Percentiles rank a stretch among this genome's conserved stretches.
phyloP scores from a whole-genome alignment of 2,888 invertebrate species.

The Diploptera punctata region DNA sequence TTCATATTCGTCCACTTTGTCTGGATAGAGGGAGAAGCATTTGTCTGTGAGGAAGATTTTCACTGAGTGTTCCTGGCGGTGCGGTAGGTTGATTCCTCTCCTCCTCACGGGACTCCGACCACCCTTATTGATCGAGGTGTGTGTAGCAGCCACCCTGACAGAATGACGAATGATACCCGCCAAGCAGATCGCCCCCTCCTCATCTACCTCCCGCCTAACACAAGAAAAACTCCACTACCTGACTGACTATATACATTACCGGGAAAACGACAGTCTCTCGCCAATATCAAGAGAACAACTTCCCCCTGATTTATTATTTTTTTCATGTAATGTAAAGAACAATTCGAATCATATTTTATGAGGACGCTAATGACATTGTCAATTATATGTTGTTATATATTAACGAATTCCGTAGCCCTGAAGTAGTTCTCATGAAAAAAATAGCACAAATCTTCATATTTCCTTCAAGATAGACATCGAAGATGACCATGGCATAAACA shows the following conservation, averaged over 20 bases:
- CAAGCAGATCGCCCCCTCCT: conserved; percentile 24
- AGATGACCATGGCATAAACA: too few species aligned
- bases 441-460: too few species aligned
- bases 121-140: conserved; percentile 28
- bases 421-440: too few species aligned
- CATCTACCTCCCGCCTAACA: not conserved
- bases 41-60: conserved; percentile 6
- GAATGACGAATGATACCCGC: conserved; percentile 29
- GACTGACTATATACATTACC: not conserved
- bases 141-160: conserved; percentile 28
- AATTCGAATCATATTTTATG: too few species aligned
- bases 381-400: too few species aligned
- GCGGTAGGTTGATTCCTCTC: conserved; percentile 4
- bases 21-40: not conserved
- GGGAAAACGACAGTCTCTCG: too few species aligned
- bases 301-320: too few species aligned
- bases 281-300: too few species aligned
- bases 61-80: not conserved
- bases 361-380: too few species aligned
- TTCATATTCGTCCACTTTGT: not conserved
- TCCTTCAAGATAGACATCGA: too few species aligned
- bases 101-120: conserved; percentile 3
- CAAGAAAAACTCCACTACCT: not conserved
- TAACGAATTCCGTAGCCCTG: too few species aligned
- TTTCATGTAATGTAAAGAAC: too few species aligned